A percentile compares a stretch with the other conserved stretches of the same genome.
Conservation (phyloP, 2,113 vertebrate genomes). For the Calidris pugnax region DNA sequence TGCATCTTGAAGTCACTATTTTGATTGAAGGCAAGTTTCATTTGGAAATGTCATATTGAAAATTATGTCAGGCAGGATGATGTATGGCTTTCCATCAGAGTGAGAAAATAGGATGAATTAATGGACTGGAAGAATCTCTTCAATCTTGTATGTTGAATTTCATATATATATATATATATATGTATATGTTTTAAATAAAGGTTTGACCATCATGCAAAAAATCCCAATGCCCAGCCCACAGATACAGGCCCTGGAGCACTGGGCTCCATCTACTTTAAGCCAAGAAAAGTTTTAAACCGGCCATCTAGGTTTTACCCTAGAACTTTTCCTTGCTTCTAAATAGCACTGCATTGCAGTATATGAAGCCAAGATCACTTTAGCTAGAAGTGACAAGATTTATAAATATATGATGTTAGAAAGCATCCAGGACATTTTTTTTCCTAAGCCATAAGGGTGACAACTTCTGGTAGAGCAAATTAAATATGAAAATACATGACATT, state of each 20-base stretch:
- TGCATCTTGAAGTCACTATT: background rate
- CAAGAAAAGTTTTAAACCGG: background rate
- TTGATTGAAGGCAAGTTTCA: background rate
- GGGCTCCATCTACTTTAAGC: fast-evolving
- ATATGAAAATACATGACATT: background rate
- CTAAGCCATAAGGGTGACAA: background rate
- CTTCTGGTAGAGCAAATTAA: background rate
- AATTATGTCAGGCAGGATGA: background rate
- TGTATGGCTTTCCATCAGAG: background rate
- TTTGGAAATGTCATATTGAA: background rate
- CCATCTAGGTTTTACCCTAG: background rate
- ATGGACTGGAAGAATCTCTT: background rate
- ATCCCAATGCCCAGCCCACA: background rate
- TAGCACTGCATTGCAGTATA: background rate
- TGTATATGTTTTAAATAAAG: background rate
- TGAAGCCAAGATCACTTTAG: background rate
- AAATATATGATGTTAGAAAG: background rate
- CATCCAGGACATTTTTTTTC: background rate
- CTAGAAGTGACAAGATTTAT: background rate
- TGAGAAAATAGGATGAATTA: background rate
- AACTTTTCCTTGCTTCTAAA: background rate
- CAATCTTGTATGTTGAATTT: background rate
- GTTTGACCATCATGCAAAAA: background rate
- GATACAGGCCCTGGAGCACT: background rate
- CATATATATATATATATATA: background rate